phyloP scores from a whole-genome alignment of 2,888 invertebrate species.

The Copidosoma aretas region DNA sequence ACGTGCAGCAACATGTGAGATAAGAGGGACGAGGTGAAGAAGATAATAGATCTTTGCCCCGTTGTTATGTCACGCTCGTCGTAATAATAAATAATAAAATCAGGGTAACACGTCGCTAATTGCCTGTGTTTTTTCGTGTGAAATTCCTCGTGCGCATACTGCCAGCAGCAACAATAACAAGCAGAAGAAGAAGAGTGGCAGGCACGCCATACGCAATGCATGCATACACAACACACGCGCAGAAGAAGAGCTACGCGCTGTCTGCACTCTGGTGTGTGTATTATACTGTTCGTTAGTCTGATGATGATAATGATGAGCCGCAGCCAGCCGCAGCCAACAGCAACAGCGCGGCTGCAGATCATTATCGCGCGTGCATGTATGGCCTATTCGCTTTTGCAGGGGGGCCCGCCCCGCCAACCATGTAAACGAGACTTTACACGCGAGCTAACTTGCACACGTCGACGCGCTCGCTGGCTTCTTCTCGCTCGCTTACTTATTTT shows the following conservation, averaged over 20 bases:
- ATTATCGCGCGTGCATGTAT: conserved; percentile 42
- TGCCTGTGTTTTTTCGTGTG: background rate
- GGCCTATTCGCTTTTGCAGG: conserved; percentile 41
- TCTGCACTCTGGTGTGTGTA: no score
- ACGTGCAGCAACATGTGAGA: background rate
- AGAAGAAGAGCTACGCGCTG: background rate
- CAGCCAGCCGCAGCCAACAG: no score
- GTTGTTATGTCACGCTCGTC: background rate
- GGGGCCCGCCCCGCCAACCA: conserved; percentile 47
- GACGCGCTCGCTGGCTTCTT: conserved; percentile 24
- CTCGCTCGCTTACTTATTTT: no score
- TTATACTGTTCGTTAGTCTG: no score
- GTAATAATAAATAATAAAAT: conserved; percentile 20
- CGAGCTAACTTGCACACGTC: conserved; percentile 42
- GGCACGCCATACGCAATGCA: background rate
- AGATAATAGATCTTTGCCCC: background rate
- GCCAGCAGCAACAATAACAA: background rate
- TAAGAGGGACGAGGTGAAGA: background rate
- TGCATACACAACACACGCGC: background rate
- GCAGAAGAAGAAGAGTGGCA: no score
- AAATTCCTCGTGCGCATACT: background rate
- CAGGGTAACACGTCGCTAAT: conserved; percentile 5
- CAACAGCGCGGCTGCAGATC: conserved; percentile 17
- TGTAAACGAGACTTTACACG: conserved; percentile 56
- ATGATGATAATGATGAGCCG: background rate